Evolutionary conservation across 2,888 invertebrate genomes (phyloP).

Genomic region (Tenthredo mesomela): DNA sequence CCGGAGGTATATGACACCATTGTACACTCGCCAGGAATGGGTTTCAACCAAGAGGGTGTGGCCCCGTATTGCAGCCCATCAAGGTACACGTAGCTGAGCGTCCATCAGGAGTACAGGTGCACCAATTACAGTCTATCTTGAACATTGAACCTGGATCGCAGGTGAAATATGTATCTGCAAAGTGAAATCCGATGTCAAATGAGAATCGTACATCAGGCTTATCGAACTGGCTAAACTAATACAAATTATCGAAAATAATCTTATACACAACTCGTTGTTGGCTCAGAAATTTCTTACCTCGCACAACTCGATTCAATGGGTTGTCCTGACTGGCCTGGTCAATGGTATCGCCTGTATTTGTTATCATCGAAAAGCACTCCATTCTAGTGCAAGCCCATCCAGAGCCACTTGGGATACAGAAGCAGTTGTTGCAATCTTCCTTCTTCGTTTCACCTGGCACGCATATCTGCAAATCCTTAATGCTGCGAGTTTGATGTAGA

Average conservation of each 20-base stretch:
- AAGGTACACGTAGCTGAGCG: slow-evolving; percentile 78
- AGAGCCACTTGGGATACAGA: slow-evolving; percentile 76
- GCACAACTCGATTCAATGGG: neutral
- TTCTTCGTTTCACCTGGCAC: neutral
- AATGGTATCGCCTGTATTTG: neutral
- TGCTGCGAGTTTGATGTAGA: neutral
- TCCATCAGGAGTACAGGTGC: slow-evolving; percentile 79
- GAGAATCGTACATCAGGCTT: neutral
- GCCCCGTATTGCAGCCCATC: slow-evolving; percentile 69
- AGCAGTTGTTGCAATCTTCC: slow-evolving; percentile 78
- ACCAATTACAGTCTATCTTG: slow-evolving; percentile 77
- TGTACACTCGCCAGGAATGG: neutral
- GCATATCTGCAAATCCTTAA: neutral
- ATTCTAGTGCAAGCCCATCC: slow-evolving; percentile 16
- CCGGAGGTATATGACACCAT: neutral
- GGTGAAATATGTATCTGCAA: slow-evolving; percentile 52
- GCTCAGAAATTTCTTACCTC: neutral
- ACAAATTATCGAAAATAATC: neutral
- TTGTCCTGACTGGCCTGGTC: neutral
- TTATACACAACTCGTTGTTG: neutral
- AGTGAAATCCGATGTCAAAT: neutral
- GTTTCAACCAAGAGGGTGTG: neutral
- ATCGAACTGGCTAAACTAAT: neutral
- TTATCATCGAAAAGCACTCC: neutral
- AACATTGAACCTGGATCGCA: slow-evolving; percentile 71